A percentile compares a stretch with the other conserved stretches of the same genome.
Evolutionary conservation across 1,140 invertebrate genomes (phyloP).

Genomic region (Hyphantria cunea): DNA sequence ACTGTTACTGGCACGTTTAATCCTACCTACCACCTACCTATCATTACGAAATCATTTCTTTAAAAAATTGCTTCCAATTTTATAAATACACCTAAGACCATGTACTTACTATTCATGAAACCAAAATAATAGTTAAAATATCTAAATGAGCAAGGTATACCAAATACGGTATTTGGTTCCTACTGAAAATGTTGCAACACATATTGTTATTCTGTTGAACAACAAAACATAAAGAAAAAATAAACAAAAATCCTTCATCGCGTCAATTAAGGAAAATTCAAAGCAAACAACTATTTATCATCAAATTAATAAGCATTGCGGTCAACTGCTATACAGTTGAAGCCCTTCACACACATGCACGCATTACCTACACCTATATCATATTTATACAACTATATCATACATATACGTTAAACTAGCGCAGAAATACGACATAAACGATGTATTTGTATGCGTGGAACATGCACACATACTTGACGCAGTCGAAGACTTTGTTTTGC

Average conservation of each 20-base stretch:
- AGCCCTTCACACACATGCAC: constrained; percentile 66
- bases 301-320: constrained; percentile 67
- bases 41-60: too few relatives aligned
- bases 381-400: not conserved
- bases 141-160: too few relatives aligned
- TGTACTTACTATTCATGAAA: too few relatives aligned
- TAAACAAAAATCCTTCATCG: constrained; percentile 56
- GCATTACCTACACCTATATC: not conserved
- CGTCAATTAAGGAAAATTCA: constrained; percentile 51
- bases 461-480: constrained; percentile 45
- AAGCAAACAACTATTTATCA: constrained; percentile 60
- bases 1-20: too few relatives aligned
- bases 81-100: too few relatives aligned
- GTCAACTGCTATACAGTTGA: constrained; percentile 51
- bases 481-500: constrained; percentile 73
- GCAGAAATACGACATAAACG: constrained; percentile 50
- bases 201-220: too few relatives aligned
- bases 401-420: constrained; percentile 26
- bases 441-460: constrained; percentile 32
- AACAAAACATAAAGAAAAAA: too few relatives aligned
- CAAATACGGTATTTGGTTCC: too few relatives aligned
- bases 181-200: too few relatives aligned
- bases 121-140: too few relatives aligned
- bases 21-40: too few relatives aligned
- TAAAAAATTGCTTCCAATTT: too few relatives aligned